Evolutionary conservation across 2,113 vertebrate genomes (phyloP).

Genomic region (Neogale vison): DNA sequence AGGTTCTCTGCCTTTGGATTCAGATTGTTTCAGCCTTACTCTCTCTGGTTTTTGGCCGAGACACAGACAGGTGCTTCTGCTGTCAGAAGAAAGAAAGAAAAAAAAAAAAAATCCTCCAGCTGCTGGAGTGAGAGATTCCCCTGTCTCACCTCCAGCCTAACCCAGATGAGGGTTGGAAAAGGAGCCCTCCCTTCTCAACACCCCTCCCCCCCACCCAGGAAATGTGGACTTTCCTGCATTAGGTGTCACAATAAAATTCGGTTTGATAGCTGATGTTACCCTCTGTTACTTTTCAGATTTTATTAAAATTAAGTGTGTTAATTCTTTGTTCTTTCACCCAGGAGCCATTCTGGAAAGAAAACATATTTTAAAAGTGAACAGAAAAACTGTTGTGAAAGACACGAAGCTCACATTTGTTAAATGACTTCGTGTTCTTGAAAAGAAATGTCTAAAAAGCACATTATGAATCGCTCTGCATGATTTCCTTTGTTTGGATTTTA

Average conservation of each 20-base stretch:
- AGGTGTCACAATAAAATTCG: background rate
- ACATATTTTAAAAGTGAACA: slow-evolving; percentile 38
- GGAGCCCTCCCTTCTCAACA: background rate
- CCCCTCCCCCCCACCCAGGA: background rate
- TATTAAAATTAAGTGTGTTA: slow-evolving; percentile 53
- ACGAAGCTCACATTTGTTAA: slow-evolving; percentile 49
- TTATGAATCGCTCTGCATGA: background rate
- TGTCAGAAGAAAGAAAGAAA: background rate
- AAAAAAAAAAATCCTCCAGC: background rate
- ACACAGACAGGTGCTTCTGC: background rate
- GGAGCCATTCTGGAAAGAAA: slow-evolving; percentile 41
- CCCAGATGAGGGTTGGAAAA: background rate
- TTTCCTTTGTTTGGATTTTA: slow-evolving; percentile 60
- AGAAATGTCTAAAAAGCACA: slow-evolving; percentile 28
- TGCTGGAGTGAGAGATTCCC: background rate
- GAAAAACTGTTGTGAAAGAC: slow-evolving; percentile 44
- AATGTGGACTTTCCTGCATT: background rate
- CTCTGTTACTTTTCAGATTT: slow-evolving; percentile 27
- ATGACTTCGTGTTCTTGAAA: slow-evolving; percentile 51
- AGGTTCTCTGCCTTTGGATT: background rate
- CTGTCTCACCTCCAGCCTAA: background rate
- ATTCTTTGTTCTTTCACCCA: slow-evolving; percentile 47
- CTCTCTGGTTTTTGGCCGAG: background rate
- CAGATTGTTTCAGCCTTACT: background rate
- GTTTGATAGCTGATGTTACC: background rate